Evolutionary conservation across 2,888 invertebrate species (phyloP).

Genomic region (Rhagium mordax): DNA sequence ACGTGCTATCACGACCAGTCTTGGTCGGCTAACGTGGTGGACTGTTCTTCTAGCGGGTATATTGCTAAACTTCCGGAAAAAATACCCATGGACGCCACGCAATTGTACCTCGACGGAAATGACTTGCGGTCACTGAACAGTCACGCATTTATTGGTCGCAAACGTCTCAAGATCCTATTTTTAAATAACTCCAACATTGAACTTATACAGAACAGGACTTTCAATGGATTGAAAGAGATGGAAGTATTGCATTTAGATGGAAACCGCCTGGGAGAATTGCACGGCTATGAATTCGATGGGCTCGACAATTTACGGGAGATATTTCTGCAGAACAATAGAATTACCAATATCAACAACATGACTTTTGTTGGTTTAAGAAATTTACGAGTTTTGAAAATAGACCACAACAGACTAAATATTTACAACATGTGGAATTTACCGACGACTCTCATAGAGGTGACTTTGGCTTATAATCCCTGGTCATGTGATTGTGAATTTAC

Average conservation of each 20-base stretch:
- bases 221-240: slow-evolving; percentile 86
- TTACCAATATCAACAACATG: slow-evolving; percentile 79
- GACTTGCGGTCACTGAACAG: slow-evolving; percentile 82
- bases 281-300: slow-evolving; percentile 87
- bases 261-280: slow-evolving; percentile 79
- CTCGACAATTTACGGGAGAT: slow-evolving; percentile 81
- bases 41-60: slow-evolving; percentile 83
- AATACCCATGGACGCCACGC: slow-evolving; percentile 94
- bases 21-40: slow-evolving; percentile 89
- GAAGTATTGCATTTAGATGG: slow-evolving; percentile 84
- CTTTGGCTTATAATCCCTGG: slow-evolving; percentile 84
- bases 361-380: slow-evolving; percentile 80
- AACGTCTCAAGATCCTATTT: slow-evolving; percentile 82
- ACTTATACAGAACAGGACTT: slow-evolving; percentile 85
- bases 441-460: slow-evolving; percentile 76
- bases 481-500: slow-evolving; percentile 88
- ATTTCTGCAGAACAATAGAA: slow-evolving; percentile 82
- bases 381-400: slow-evolving; percentile 78
- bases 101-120: slow-evolving; percentile 89
- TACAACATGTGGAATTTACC: slow-evolving; percentile 83
- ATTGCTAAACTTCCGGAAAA: slow-evolving; percentile 81
- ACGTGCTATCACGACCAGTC: slow-evolving; percentile 92
- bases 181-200: slow-evolving; percentile 86
- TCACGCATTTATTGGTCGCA: slow-evolving; percentile 89
- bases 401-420: slow-evolving; percentile 80